Evolutionary conservation across 2,113 vertebrate genomes (phyloP).

Genomic region (Syngnathus scovelli): DNA sequence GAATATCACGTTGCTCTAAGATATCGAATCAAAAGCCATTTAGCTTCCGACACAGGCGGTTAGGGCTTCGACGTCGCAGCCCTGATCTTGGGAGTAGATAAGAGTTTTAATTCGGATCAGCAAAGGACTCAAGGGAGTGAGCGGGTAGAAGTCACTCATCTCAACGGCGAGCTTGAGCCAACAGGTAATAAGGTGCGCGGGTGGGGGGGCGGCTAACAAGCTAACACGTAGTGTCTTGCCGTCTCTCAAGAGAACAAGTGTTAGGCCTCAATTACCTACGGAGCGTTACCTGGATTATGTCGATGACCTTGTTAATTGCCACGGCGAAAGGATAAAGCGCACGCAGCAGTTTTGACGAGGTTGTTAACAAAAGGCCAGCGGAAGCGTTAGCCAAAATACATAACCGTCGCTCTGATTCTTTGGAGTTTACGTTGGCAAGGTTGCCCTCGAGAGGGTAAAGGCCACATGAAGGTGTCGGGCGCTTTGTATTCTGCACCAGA

Average conservation of each 20-base stretch:
- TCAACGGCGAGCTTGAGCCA: conserved; percentile 25
- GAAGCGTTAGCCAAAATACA: conserved; percentile 3
- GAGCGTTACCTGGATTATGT: conserved; percentile 38
- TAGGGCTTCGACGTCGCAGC: conserved; percentile 11
- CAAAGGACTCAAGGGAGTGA: conserved; percentile 10
- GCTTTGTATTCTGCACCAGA: conserved; percentile 35
- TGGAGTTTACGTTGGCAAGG: conserved; percentile 7
- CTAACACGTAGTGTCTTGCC: conserved; percentile 7
- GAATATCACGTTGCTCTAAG: conserved; percentile 34
- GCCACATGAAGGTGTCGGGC: conserved; percentile 40
- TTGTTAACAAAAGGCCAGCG: conserved; percentile 10
- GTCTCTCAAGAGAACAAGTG: conserved; percentile 12
- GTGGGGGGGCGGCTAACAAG: background rate
- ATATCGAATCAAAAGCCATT: conserved; percentile 48
- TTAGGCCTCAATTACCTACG: conserved; percentile 27
- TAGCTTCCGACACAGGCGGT: conserved; percentile 43
- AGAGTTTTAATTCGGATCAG: conserved; percentile 43
- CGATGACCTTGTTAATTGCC: conserved; percentile 18
- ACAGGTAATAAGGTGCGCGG: conserved; percentile 33
- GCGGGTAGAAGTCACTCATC: conserved; percentile 23
- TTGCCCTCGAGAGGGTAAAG: conserved; percentile 44
- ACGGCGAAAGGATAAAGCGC: conserved; percentile 13
- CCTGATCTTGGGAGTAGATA: conserved; percentile 33
- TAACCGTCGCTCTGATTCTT: background rate
- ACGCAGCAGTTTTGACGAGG: background rate